phyloP scores from a whole-genome alignment of 2,888 invertebrate genomes.

The Drosophila aldrichi region DNA sequence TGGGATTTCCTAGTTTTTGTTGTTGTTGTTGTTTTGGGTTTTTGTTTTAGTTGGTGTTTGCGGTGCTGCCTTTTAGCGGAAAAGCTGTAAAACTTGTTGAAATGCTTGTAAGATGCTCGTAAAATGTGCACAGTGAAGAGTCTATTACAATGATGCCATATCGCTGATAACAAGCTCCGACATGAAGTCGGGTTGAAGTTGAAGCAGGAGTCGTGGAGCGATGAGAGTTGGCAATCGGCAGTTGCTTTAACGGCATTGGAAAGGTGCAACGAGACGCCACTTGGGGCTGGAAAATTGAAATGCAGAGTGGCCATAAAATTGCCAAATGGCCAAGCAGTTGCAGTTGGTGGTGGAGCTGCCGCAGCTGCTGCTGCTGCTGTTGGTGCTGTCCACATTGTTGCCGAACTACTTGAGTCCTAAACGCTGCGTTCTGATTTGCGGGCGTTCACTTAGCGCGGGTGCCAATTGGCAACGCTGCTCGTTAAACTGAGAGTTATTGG shows the following conservation, averaged over 20 bases:
- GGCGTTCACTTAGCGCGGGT: constrained; percentile 26
- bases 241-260: constrained; percentile 49
- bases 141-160: constrained; percentile 78
- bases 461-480: constrained; percentile 25
- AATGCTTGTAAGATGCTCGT: constrained; percentile 76
- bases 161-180: constrained; percentile 60
- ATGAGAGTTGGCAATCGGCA: background rate
- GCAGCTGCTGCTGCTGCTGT: background rate
- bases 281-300: constrained; percentile 59
- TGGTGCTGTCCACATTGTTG: constrained; percentile 62
- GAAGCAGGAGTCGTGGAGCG: constrained; percentile 9
- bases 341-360: background rate
- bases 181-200: constrained; percentile 17
- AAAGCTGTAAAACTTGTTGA: constrained; percentile 82
- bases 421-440: constrained; percentile 33
- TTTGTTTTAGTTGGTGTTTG: constrained; percentile 39
- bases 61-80: constrained; percentile 73
- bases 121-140: constrained; percentile 73
- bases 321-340: constrained; percentile 46
- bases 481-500: constrained; percentile 27
- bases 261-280: constrained; percentile 50
- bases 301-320: constrained; percentile 59
- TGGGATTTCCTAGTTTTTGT: constrained; percentile 47
- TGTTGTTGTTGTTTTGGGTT: constrained; percentile 32
- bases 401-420: constrained; percentile 25